Evolutionary conservation across 2,113 vertebrate genomes (phyloP), one percentile per base, ranked within the genome.

Genomic region (Solea senegalensis): DNA sequence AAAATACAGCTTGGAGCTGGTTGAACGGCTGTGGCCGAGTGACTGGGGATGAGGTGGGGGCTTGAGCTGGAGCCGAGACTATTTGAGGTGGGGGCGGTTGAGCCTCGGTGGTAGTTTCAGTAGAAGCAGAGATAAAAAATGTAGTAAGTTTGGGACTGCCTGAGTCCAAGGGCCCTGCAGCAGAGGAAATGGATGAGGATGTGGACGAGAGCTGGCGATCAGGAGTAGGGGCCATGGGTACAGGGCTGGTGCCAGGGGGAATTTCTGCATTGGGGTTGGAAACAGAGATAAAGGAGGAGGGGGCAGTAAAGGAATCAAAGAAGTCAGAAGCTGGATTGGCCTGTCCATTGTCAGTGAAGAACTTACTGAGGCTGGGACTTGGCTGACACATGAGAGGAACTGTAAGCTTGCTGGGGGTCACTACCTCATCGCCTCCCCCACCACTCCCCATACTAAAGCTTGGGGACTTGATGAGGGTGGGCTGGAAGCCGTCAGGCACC

Each of bases 281-380:
- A 72, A 99, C 92, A 0, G 98, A 99, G 76, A 98, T 97, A 86
- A 99, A 98, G 40, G 90, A 94, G 2, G 96, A 97, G 7, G 94
- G 91, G 0, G 91, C 95, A 0, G 97, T 99, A 66, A 99, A 99
- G 1, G 98, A 99, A 84, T 99, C 98, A 43, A 99, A 99, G 88
- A 99, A 99, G 85, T 99, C 98, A 0, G 96, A 94, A 50, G 95
- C 97, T 15, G 97, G 88, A 54, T 95, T 96, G 21, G 89, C 84
- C 52, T 76, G 90, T 72, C 91, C 82, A 0, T 95, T 94, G 26
- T 99, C 98, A 0, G 94, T 94, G 56, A 99, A 99, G 86, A 99
- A 99, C 49, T 96, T 98, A 84, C 98, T 99, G 52, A 99, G 94
- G 86, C 98, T 99, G 41, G 98, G 98, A 83, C 97, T 99, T 5